Base-by-base conservation (phyloP, 2,888 invertebrate species). In the Meloe dianella region DNA sequence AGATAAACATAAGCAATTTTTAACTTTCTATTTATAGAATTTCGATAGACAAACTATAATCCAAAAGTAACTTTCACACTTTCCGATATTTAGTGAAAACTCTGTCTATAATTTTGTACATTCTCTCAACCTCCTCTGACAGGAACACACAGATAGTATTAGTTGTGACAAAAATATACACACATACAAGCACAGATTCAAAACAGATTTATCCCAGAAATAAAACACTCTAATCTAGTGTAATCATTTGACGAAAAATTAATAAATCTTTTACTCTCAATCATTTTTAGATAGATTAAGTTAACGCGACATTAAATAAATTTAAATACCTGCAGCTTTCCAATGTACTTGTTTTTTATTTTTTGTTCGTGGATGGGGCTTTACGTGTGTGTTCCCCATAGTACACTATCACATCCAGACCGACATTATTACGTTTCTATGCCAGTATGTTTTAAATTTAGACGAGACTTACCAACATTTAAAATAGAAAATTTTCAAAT, bases 311-410 rank as follows among this genome's bases (percentile, higher is more conserved):
- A 57, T 29, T 60, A 54, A 56, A 66, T 54, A 35, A 66, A 29
- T 20, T 20, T 57, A 63, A 35, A 68, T 90, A 93, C 93, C 93
- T 92, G 93, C 91, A 77, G 92, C 90, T 85, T 91, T 92, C 93
- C 93, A 93, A 85, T 92, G 92, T 78, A 92, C 91, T 86, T 90
- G 91, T 85, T 92, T 92, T 81, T 89, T 90, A 81, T 88, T 89
- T 83, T 88, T 84, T 77, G 84, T 84, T 82, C 85, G 84, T 81
- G 85, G 84, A 85, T 87, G 85, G 80, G 83, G 86, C 84, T 89
- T 89, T 78, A 87, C 86, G 82, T 87, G 85, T 81, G 88, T 85
- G 85, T 90, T 90, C 82, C 90, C 90, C 90, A 90, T 90, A 77
- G 79, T 82, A 80, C 79, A 79, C 72, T 74, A 74, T 74, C 75